Conservation (phyloP, 2,797 vertebrate species). For the Neomorphus geoffroyi region DNA sequence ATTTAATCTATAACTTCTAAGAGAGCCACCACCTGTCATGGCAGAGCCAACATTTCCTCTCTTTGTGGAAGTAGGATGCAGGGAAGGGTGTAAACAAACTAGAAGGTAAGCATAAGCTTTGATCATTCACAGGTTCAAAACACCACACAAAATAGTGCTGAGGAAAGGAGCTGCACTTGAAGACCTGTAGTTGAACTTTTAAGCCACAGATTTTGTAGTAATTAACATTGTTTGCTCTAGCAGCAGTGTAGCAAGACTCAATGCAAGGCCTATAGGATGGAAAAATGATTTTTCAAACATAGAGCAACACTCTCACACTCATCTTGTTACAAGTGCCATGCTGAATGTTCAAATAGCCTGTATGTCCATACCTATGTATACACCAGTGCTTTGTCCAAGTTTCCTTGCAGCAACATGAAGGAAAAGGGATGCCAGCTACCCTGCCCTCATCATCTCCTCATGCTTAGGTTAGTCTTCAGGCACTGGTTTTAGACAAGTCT, state of each 20-base stretch:
- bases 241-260: not conserved
- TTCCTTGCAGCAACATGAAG: not conserved
- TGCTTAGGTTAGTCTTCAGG: not conserved
- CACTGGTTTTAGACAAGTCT: not conserved
- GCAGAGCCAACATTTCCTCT: not conserved
- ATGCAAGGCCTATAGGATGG: not conserved
- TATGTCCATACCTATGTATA: not conserved
- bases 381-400: not conserved
- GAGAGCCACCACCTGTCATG: not conserved
- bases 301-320: not conserved
- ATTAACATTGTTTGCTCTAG: not conserved
- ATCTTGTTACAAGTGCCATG: not conserved
- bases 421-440: not conserved
- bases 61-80: not conserved
- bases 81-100: not conserved
- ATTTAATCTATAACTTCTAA: not conserved
- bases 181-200: not conserved
- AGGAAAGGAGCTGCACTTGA: not conserved
- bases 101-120: not conserved
- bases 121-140: not conserved
- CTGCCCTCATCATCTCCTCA: not conserved
- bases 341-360: not conserved
- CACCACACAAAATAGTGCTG: not conserved
- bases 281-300: not conserved
- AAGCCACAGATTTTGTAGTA: constrained; percentile 4